Evolutionary conservation across 2,888 invertebrate species (phyloP).

Genomic region (Parasteatoda lunata): DNA sequence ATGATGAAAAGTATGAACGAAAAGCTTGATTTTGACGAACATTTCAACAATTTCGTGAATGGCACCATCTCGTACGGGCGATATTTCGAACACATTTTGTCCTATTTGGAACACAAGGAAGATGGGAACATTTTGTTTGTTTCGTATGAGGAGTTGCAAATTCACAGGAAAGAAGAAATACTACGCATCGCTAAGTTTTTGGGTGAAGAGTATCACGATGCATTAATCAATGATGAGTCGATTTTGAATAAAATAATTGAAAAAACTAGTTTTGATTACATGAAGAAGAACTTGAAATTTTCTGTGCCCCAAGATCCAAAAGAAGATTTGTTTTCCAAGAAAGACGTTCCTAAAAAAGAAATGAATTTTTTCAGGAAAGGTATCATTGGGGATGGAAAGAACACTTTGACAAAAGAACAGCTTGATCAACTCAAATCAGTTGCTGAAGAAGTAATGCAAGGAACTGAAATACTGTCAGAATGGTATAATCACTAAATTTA

Average conservation of each 20-base stretch:
- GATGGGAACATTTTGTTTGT: conserved; percentile 33
- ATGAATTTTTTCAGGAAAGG: conserved; percentile 41
- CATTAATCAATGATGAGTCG: background rate
- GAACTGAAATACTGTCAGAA: conserved; percentile 6
- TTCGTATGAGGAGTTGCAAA: conserved; percentile 30
- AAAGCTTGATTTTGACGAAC: conserved; percentile 4
- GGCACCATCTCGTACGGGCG: conserved; percentile 31
- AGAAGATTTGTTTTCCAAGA: background rate
- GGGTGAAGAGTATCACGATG: conserved; percentile 13
- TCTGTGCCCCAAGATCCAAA: background rate
- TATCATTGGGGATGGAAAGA: conserved; percentile 31
- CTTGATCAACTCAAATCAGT: background rate
- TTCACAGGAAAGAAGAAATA: conserved; percentile 11
- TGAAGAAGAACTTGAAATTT: conserved; percentile 20
- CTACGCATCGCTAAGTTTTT: conserved; percentile 40
- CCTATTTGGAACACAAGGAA: conserved; percentile 14
- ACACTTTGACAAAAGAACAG: conserved; percentile 4
- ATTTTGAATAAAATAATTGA: conserved; percentile 18
- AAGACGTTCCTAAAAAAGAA: background rate
- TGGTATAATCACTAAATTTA: background rate
- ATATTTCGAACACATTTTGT: conserved; percentile 37
- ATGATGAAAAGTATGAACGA: conserved; percentile 69
- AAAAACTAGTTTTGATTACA: conserved; percentile 32
- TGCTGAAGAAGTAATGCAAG: conserved; percentile 20
- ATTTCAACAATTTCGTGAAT: conserved; percentile 15